Conservation (phyloP, 2,113 vertebrate species). For the Toxotes jaculatrix region DNA sequence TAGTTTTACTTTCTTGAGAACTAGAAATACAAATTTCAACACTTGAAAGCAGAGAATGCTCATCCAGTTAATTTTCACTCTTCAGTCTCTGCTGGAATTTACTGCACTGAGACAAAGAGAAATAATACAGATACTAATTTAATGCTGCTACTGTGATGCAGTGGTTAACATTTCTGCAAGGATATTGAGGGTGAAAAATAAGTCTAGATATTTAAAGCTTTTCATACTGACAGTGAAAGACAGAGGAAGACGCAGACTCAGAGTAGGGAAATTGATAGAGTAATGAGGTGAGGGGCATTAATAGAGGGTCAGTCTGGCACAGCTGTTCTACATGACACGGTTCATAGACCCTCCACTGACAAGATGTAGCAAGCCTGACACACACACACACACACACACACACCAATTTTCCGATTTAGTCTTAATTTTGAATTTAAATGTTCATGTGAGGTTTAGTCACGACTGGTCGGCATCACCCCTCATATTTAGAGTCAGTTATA, state of each 20-base stretch:
- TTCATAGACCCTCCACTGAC: slow-evolving; percentile 63
- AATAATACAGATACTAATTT: slow-evolving; percentile 1
- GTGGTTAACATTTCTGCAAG: not conserved
- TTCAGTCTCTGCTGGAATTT: not conserved
- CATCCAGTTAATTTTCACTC: not conserved
- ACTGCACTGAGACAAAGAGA: not conserved
- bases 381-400: slow-evolving; percentile 11
- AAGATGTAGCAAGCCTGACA: slow-evolving; percentile 19
- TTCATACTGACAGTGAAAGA: not conserved
- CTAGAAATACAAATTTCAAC: not conserved
- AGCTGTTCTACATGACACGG: slow-evolving; percentile 74
- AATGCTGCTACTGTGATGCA: not conserved
- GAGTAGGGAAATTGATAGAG: slow-evolving; percentile 28
- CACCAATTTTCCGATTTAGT: not conserved
- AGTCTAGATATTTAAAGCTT: not conserved
- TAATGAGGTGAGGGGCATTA: slow-evolving; percentile 47
- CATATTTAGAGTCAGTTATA: not conserved
- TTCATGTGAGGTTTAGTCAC: too few species aligned
- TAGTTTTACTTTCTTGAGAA: not conserved
- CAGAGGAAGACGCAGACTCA: slow-evolving; percentile 10
- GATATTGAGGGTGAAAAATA: slow-evolving; percentile 1
- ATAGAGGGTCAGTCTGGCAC: slow-evolving; percentile 55
- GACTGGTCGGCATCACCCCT: too few species aligned
- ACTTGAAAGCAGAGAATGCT: not conserved
- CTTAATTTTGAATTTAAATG: not conserved